These are phyloP conservation scores for Spheniscus humboldti DNA, from an alignment of 2,797 vertebrate genomes.

Conservation along the genomic window DNA sequence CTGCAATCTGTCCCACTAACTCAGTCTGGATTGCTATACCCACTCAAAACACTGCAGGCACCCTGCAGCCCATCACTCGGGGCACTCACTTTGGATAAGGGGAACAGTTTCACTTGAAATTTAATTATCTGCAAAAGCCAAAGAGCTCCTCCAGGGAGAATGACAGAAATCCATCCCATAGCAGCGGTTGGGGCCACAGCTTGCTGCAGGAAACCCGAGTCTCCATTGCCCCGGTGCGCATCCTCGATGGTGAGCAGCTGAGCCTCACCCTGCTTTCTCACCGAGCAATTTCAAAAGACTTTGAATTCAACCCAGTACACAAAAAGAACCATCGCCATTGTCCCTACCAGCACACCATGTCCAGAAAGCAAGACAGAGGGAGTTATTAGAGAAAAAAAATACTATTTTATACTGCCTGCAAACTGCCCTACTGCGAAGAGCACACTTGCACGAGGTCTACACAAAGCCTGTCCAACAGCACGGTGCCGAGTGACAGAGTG, in stretches of 20 bases:
- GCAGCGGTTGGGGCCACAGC: neutral
- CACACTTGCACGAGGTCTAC: fast-evolving
- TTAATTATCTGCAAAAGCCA: neutral
- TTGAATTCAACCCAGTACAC: neutral
- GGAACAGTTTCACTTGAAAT: neutral
- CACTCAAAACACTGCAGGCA: neutral
- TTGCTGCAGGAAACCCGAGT: neutral
- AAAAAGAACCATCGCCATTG: neutral
- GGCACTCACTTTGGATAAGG: neutral
- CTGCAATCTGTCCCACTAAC: neutral
- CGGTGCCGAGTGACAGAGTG: neutral
- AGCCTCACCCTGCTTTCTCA: neutral
- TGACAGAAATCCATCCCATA: neutral
- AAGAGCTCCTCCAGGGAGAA: neutral
- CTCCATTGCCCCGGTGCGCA: fast-evolving
- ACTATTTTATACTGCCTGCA: neutral
- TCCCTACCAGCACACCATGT: neutral
- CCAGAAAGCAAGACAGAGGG: neutral
- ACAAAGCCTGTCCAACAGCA: neutral
- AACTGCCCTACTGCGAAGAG: neutral
- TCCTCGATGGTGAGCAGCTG: fast-evolving
- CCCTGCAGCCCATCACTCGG: neutral
- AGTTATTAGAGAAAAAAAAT: neutral
- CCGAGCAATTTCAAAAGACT: neutral
- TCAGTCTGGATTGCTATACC: neutral